phyloP scores from a whole-genome alignment of 2,888 invertebrate genomes.

The Drosophila formosana region DNA sequence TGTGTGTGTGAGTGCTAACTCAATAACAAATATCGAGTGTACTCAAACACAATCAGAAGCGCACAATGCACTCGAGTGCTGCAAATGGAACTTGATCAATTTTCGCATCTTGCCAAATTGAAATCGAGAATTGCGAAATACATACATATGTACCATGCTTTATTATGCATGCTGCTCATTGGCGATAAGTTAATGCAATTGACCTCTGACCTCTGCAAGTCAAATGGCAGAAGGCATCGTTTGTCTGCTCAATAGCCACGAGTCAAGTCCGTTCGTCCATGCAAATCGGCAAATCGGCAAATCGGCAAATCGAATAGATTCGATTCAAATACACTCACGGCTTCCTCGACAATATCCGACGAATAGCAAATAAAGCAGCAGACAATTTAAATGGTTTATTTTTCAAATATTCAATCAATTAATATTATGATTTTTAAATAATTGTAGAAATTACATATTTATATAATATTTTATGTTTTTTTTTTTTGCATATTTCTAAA shows the following conservation, averaged over 20 bases:
- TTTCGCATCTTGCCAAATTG: slow-evolving; percentile 4
- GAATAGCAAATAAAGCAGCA: background rate
- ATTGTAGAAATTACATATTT: too few species aligned
- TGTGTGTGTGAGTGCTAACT: background rate
- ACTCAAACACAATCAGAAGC: slow-evolving; percentile 11
- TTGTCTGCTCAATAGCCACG: slow-evolving; percentile 11
- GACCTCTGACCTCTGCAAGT: slow-evolving; percentile 22
- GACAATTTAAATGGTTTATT: background rate
- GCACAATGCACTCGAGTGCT: background rate
- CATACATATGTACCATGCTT: too few species aligned
- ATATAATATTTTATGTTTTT: too few species aligned
- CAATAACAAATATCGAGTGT: slow-evolving; percentile 27
- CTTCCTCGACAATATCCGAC: slow-evolving; percentile 6
- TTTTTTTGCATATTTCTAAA: too few species aligned
- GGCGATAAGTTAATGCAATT: slow-evolving; percentile 16
- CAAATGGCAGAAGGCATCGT: slow-evolving; percentile 5
- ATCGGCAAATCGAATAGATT: too few species aligned
- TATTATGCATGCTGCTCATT: slow-evolving; percentile 24
- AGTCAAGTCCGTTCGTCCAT: too few species aligned
- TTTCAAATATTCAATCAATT: background rate
- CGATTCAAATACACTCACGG: background rate
- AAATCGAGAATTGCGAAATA: background rate
- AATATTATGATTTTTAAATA: too few species aligned
- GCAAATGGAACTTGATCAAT: background rate
- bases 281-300: background rate